Percentiles rank a stretch among this genome's conserved stretches.
phyloP scores from a whole-genome alignment of 2,888 invertebrate species.

The Tenthredo notha region DNA sequence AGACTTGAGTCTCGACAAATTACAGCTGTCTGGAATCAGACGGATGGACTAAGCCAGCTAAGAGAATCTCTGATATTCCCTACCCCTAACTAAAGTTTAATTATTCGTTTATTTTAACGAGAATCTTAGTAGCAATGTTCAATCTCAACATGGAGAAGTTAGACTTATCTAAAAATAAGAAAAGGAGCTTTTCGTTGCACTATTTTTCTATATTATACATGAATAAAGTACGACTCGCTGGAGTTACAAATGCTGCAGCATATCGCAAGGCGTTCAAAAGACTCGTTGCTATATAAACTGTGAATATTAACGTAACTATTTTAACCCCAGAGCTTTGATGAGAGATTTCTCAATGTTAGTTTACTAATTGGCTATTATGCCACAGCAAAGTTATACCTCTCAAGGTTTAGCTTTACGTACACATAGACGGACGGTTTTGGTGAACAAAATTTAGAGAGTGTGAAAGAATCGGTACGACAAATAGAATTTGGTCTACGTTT shows the following conservation, averaged over 20 bases:
- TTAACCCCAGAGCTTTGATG: neutral
- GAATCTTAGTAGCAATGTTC: neutral
- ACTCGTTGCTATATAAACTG: neutral
- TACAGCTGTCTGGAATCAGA: constrained; percentile 26
- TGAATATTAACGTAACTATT: neutral
- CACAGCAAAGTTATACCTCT: neutral
- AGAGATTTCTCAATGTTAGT: constrained; percentile 10
- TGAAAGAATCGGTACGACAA: constrained; percentile 30
- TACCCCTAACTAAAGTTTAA: neutral
- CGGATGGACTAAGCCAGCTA: neutral
- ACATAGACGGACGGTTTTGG: neutral
- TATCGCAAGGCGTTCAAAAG: neutral
- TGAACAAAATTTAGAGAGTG: constrained; percentile 4
- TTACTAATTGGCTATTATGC: constrained; percentile 37
- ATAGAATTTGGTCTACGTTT: constrained; percentile 38
- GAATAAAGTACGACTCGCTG: too few species aligned
- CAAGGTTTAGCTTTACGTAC: neutral
- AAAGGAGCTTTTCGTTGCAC: neutral
- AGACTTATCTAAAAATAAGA: neutral
- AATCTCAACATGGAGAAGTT: neutral
- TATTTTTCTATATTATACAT: neutral
- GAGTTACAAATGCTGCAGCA: neutral
- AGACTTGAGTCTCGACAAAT: constrained; percentile 13
- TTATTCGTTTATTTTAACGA: constrained; percentile 24
- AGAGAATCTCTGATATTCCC: neutral